Percentiles rank a stretch among this genome's conserved stretches.
These are phyloP conservation scores for Tricholauxania praeusta DNA, from an alignment of 2,888 invertebrate species.

Conservation along the genomic window DNA sequence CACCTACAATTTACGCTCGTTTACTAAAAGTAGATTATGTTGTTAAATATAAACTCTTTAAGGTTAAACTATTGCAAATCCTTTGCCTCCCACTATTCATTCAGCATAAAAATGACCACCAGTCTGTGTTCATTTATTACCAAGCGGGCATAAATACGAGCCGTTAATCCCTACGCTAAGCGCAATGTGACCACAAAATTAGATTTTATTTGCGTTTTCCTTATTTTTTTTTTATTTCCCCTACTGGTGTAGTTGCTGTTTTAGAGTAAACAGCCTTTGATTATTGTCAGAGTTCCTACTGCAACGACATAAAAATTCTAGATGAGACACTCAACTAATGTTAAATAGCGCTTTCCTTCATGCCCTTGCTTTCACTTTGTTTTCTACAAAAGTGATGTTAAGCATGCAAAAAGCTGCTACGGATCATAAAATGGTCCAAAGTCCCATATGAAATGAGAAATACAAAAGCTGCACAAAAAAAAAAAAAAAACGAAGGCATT, in stretches of 20 bases:
- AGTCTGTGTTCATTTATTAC: no score
- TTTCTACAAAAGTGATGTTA: neutral
- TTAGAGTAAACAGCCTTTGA: neutral
- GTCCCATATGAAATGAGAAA: neutral
- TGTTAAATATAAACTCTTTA: no score
- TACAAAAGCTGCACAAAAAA: neutral
- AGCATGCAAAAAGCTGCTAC: slow-evolving; percentile 4
- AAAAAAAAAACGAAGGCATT: no score
- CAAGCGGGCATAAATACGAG: no score
- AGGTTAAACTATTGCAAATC: no score
- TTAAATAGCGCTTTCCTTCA: neutral
- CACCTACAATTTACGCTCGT: no score
- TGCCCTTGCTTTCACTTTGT: no score
- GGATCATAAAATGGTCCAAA: slow-evolving; percentile 5
- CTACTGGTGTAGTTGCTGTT: neutral
- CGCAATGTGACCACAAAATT: slow-evolving; percentile 9
- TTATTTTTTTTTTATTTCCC: neutral
- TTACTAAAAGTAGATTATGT: no score
- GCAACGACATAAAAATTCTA: neutral
- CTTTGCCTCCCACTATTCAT: no score
- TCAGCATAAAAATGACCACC: no score
- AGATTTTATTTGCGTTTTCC: neutral
- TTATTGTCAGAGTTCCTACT: neutral
- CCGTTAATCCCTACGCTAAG: neutral
- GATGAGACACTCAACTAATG: neutral